Evolutionary conservation across 2,797 vertebrate genomes (phyloP).

Genomic region (Phoeniculus purpureus): DNA sequence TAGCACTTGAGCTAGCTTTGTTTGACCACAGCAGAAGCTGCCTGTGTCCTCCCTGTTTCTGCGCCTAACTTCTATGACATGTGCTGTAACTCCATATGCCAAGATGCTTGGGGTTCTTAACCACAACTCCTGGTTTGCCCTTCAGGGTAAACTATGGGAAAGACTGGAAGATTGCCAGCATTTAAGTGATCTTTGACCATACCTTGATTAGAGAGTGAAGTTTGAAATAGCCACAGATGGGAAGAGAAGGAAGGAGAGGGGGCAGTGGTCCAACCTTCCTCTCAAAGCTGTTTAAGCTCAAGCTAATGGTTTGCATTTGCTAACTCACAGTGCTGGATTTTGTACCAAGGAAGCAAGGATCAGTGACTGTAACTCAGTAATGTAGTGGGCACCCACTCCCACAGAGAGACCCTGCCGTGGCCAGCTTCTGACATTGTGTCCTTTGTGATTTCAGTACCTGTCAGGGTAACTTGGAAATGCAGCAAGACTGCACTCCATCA

Average conservation of each 20-base stretch:
- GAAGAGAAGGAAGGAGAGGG: not conserved
- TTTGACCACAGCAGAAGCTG: not conserved
- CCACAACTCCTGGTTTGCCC: conserved; percentile 55
- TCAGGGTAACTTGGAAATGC: not conserved
- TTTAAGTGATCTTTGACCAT: conserved; percentile 53
- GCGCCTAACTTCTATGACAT: not conserved
- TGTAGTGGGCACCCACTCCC: not conserved
- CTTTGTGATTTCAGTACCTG: not conserved
- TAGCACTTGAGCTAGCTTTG: not conserved
- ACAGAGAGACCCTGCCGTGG: not conserved
- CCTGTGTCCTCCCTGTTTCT: not conserved
- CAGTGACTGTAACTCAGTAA: not conserved
- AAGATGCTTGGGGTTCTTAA: conserved; percentile 55
- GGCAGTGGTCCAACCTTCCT: not conserved
- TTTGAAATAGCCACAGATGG: conserved; percentile 3
- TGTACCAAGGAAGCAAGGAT: not conserved
- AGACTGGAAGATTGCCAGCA: conserved; percentile 5
- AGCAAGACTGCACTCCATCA: not conserved
- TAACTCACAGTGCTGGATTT: not conserved
- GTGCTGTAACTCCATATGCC: not conserved
- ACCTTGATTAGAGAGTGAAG: conserved; percentile 31
- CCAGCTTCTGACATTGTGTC: not conserved
- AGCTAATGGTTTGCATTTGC: not conserved
- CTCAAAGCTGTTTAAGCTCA: not conserved
- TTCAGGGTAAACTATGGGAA: conserved; percentile 48